Percentiles rank a stretch among this genome's conserved stretches.
Conservation (phyloP, 2,888 invertebrate species). For the Petrolisthes manimaculis region DNA sequence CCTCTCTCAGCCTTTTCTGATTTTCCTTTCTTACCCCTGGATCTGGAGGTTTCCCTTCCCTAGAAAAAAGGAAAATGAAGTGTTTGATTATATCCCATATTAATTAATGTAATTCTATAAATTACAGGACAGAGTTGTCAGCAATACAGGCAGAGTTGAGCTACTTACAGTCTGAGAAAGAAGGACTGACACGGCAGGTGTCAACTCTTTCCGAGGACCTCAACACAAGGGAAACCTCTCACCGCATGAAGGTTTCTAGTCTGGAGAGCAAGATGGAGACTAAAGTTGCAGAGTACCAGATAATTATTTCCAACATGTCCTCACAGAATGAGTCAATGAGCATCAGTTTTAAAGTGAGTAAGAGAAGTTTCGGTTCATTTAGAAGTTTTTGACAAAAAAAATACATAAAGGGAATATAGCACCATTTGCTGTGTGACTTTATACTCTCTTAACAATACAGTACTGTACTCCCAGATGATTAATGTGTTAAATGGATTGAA, state of each 20-base stretch:
- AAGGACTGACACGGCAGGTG: slow-evolving; percentile 42
- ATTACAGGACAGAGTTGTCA: slow-evolving; percentile 57
- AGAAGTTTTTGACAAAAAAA: not conserved
- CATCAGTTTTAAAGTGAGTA: slow-evolving; percentile 50
- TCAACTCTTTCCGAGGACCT: slow-evolving; percentile 29
- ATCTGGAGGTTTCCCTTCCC: not conserved
- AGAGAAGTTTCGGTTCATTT: not conserved
- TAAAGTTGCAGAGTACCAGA: slow-evolving; percentile 53
- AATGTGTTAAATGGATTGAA: not conserved
- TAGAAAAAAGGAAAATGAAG: too few species aligned
- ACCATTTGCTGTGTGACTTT: not conserved
- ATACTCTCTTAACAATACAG: not conserved
- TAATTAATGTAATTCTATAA: not conserved
- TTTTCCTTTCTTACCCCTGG: not conserved
- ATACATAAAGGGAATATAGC: not conserved
- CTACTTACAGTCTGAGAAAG: slow-evolving; percentile 58
- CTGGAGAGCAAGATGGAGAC: slow-evolving; percentile 55
- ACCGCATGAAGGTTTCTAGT: slow-evolving; percentile 33
- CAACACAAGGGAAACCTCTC: slow-evolving; percentile 25
- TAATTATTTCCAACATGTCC: slow-evolving; percentile 56
- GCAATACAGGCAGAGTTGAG: slow-evolving; percentile 55
- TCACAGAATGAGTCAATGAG: slow-evolving; percentile 60
- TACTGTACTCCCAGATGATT: not conserved
- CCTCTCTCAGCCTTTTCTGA: not conserved
- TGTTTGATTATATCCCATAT: not conserved